phyloP scores from a whole-genome alignment of 2,113 vertebrate species.

The Muntiacus reevesi region DNA sequence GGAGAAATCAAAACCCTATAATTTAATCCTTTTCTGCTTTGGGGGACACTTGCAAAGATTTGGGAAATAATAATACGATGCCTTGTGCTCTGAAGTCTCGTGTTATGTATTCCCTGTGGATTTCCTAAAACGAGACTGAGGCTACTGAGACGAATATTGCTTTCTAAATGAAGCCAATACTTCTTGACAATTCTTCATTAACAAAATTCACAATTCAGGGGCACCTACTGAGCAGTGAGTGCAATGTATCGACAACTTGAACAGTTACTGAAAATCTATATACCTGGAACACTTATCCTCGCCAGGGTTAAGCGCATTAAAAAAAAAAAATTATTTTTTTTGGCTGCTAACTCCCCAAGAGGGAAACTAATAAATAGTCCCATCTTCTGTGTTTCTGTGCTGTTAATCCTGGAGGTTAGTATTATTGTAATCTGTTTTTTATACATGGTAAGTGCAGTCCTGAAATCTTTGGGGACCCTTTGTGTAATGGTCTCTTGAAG shows the following conservation, averaged over 20 bases:
- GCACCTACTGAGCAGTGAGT: not conserved
- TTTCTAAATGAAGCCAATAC: constrained; percentile 32
- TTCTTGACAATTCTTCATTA: constrained; percentile 56
- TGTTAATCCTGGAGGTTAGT: constrained; percentile 22
- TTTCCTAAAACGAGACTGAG: not conserved
- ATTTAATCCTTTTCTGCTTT: constrained; percentile 39
- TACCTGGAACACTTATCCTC: not conserved
- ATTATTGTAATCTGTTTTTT: constrained; percentile 25
- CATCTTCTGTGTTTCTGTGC: not conserved
- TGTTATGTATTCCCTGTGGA: not conserved
- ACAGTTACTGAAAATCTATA: constrained; percentile 37
- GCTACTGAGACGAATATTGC: constrained; percentile 12
- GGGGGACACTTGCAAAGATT: constrained; percentile 3
- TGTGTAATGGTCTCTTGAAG: not conserved
- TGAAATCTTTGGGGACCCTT: constrained; percentile 7
- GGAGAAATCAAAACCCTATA: constrained; percentile 11
- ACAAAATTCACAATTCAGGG: not conserved
- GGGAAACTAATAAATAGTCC: constrained; percentile 32
- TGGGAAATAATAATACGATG: not conserved
- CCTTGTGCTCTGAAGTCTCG: not conserved
- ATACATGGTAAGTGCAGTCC: not conserved
- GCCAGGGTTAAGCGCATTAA: not conserved
- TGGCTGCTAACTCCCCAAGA: not conserved
- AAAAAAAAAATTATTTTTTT: not conserved
- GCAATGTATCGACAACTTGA: constrained; percentile 10